phyloP scores from a whole-genome alignment of 2,113 vertebrate species.

The Cepphus grylle region DNA sequence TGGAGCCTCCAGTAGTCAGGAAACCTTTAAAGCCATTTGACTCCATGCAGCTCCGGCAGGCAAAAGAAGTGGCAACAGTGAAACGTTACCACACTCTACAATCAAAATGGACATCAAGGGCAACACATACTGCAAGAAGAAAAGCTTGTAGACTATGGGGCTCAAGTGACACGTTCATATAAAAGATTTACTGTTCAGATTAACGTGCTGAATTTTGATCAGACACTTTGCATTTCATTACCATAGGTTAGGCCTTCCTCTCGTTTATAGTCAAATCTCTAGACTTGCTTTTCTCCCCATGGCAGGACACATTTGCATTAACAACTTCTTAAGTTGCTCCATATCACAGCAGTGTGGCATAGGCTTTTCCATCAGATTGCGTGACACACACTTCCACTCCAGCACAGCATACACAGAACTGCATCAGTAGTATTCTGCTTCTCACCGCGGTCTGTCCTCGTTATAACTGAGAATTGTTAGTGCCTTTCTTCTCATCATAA shows the following conservation, averaged over 20 bases:
- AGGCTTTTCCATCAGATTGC: neutral
- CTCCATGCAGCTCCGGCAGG: neutral
- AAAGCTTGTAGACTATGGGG: neutral
- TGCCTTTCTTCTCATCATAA: neutral
- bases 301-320: constrained; percentile 45
- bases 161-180: constrained; percentile 35
- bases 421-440: neutral
- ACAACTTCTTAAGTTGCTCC: neutral
- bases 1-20: neutral
- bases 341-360: neutral
- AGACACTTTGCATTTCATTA: constrained; percentile 58
- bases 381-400: neutral
- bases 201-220: constrained; percentile 52
- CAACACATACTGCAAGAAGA: neutral
- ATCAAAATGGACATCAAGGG: constrained; percentile 7
- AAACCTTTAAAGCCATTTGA: neutral
- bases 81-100: neutral
- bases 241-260: constrained; percentile 16
- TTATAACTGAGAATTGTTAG: neutral
- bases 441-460: neutral
- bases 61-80: neutral
- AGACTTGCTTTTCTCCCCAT: constrained; percentile 21
- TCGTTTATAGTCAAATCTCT: constrained; percentile 20
- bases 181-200: constrained; percentile 54
- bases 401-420: neutral